Base-by-base conservation (phyloP, 64 coral and sea anemone genomes). In the Actinia tenebrosa region DNA sequence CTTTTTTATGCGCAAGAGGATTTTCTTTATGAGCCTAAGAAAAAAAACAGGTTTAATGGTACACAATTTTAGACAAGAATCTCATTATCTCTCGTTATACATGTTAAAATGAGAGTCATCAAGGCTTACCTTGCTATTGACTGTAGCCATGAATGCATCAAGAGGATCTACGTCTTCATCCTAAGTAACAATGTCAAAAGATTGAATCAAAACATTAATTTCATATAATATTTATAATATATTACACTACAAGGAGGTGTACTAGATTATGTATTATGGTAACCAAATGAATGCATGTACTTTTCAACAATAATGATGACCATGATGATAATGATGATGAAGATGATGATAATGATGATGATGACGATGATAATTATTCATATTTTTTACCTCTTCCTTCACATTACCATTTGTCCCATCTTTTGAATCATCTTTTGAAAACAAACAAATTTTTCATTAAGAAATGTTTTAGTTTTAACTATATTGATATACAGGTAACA, bases 61-160 rank as follows among this genome's bases (percentile, higher is more conserved):
- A 37, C 30, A 37, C 30, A 37, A 37, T 37, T 37, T 37, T 37
- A 37, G 30, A 37, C 30, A 37, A 37, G 30, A 37, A 37, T 37
- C 30, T 37, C 30, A 37, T 37, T 37, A 37, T 37, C 30, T 37
- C 30, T 37, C 30, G 30, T 37, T 37, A 37, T 37, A 37, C 30
- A 37, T 37, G 30, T 60, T 18, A 61, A 19, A 8, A 66, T 23
- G 20, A 66, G 5, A 20, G 7, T 66, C 3, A 8, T 66, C 22
- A 23, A n/a, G 63, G 61, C 56, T 17, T 46, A 91, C 93, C 89
- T 94, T 84, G 79, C 87, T 89, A 55, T 84, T 89, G 8, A 94
- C 93, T 30, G 89, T 83, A 16, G 89, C 84, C 93, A 94, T 94
- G 52, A 94, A 94, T 50, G 93, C 93, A 91, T 94, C 93, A 53